phyloP scores from a whole-genome alignment of 2,113 vertebrate species.

The Mormyrus iriodes region DNA sequence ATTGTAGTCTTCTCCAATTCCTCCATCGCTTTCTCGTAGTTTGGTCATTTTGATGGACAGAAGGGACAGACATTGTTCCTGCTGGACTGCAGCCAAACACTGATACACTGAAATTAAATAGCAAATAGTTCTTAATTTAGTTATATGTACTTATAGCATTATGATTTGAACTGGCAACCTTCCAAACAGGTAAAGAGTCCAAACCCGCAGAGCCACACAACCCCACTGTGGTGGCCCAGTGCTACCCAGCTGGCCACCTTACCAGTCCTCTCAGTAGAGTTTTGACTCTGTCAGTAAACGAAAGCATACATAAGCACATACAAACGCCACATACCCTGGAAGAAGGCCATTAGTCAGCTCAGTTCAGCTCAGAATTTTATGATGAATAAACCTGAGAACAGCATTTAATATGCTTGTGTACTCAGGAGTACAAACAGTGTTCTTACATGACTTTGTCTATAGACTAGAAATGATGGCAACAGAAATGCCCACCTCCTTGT shows the following conservation, averaged over 20 bases:
- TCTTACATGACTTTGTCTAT: not conserved
- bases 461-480: not conserved
- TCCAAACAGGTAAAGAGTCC: not conserved
- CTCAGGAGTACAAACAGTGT: no score
- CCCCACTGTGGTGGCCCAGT: not conserved
- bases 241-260: not conserved
- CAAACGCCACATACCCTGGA: not conserved
- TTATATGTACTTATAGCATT: not conserved
- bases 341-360: not conserved
- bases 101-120: conserved; percentile 69
- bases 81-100: conserved; percentile 76
- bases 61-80: conserved; percentile 75
- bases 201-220: not conserved
- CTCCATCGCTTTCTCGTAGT: not conserved
- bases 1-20: not conserved
- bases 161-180: not conserved
- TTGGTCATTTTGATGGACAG: conserved; percentile 65
- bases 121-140: not conserved
- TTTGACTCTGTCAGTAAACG: not conserved
- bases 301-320: not conserved
- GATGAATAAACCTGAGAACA: not conserved
- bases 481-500: conserved; percentile 69
- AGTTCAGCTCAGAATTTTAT: not conserved
- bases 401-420: not conserved
- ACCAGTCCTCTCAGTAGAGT: not conserved